Evolutionary conservation across 2,797 vertebrate species (phyloP).

Genomic region (Rallus crepitans): DNA sequence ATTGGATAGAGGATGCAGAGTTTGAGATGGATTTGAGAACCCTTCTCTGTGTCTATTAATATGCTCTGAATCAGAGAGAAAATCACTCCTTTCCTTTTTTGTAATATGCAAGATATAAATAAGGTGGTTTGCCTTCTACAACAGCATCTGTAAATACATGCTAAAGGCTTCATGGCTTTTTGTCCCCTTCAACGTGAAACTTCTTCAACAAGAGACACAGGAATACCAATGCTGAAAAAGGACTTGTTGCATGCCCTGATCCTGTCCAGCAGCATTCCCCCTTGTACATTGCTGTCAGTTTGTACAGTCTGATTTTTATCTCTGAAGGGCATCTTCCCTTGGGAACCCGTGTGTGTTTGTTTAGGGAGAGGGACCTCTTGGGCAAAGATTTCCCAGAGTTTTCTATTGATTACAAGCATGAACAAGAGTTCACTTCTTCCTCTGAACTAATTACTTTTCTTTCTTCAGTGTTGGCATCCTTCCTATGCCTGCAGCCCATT

Average conservation of each 20-base stretch:
- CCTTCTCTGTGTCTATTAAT: background rate
- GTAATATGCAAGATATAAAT: background rate
- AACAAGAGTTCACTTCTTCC: background rate
- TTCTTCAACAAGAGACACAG: background rate
- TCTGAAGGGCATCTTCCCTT: conserved; percentile 19
- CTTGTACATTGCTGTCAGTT: background rate
- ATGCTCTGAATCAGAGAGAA: background rate
- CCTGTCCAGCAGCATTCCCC: background rate
- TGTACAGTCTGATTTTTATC: conserved; percentile 25
- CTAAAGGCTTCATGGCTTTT: background rate
- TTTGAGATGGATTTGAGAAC: background rate
- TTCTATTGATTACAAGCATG: background rate
- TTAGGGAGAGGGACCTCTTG: background rate
- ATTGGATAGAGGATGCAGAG: background rate
- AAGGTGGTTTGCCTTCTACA: background rate
- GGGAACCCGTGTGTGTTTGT: background rate
- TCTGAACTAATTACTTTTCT: background rate
- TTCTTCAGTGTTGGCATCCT: background rate
- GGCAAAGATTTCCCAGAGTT: conserved; percentile 1
- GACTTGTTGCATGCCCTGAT: background rate
- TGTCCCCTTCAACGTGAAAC: background rate
- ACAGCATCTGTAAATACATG: background rate
- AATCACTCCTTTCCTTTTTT: conserved; percentile 12
- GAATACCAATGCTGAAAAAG: background rate
- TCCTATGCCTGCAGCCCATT: background rate